phyloP scores from a whole-genome alignment of 2,797 vertebrate genomes.

The Numenius phaeopus region DNA sequence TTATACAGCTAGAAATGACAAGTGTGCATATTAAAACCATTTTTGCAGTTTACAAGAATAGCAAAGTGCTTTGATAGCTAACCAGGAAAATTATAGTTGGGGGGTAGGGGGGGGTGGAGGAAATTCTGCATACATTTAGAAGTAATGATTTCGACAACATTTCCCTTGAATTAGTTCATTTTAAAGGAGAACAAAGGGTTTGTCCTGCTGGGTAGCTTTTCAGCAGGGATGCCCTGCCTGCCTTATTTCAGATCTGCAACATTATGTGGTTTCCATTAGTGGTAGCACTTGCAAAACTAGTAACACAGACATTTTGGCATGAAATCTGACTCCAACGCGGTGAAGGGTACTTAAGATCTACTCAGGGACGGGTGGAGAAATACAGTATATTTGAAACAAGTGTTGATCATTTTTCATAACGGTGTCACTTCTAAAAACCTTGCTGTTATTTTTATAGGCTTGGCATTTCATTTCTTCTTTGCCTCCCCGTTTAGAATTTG shows the following conservation, averaged over 20 bases:
- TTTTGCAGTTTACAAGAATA: conserved; percentile 68
- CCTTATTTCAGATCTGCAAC: conserved; percentile 67
- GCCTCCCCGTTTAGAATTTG: not conserved
- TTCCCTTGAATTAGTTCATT: conserved; percentile 69
- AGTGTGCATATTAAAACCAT: conserved; percentile 64
- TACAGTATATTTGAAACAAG: not conserved
- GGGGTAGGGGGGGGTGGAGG: not conserved
- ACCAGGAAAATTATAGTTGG: conserved; percentile 64
- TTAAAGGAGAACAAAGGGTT: conserved; percentile 73
- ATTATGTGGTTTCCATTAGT: conserved; percentile 76
- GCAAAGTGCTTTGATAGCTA: conserved; percentile 67
- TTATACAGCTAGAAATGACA: conserved; percentile 52
- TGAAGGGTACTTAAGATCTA: conserved; percentile 45
- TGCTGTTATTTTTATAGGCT: not conserved
- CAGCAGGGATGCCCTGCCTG: conserved; percentile 62
- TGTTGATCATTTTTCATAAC: conserved; percentile 42
- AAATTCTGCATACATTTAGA: conserved; percentile 44
- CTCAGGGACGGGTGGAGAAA: conserved; percentile 5
- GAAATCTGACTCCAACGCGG: conserved; percentile 62
- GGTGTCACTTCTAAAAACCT: not conserved
- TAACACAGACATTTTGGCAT: conserved; percentile 67
- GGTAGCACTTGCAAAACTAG: conserved; percentile 73
- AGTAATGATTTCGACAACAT: conserved; percentile 50
- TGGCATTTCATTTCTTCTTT: not conserved
- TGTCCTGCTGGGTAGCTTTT: conserved; percentile 72